Evolutionary conservation across 2,888 invertebrate species (phyloP), one percentile per base, ranked within the genome.

Genomic region (Ctena decussata): DNA sequence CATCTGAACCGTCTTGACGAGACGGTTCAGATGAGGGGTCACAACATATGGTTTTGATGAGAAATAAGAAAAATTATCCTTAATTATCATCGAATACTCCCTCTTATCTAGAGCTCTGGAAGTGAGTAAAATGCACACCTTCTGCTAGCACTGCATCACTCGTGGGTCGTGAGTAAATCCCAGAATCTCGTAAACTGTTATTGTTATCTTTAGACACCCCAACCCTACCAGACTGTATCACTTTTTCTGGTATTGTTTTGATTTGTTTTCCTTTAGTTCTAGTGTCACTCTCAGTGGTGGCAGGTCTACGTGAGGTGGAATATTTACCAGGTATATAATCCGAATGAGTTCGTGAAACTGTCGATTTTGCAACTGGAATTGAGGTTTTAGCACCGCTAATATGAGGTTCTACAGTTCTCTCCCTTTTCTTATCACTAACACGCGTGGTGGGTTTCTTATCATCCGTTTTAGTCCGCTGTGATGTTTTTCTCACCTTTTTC

Each of bases 91-190:
- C n/a, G n/a, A n/a, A n/a, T n/a, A n/a, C n/a, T n/a, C n/a, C n/a
- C n/a, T n/a, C n/a, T n/a, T n/a, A n/a, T n/a, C n/a, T n/a, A n/a
- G n/a, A n/a, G n/a, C n/a, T n/a, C n/a, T n/a, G n/a, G n/a, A n/a
- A n/a, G 21, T 18, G 21, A 6, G 11, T 11, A 32, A 75, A 37
- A n/a, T 21, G 80, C 84, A 80, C 69, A 92, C 92, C 91, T 82
- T 92, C 91, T 27, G 85, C 91, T 72, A 92, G 79, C 35, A 92
- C 90, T 30, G 92, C 93, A 90, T 93, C 93, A 91, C 93, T 93
- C 30, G 84, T 89, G 12, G 93, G 93, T 15, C 92, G 85, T n/a
- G 93, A 92, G 39, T 89, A 87, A 80, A 92, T 92, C 44, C 92
- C 93, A 30, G 93, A 92, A 79, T 93, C 92, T 12, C 80, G 82